phyloP scores from a whole-genome alignment of 2,113 vertebrate genomes.

The Hypocryptadius cinnamomeus region DNA sequence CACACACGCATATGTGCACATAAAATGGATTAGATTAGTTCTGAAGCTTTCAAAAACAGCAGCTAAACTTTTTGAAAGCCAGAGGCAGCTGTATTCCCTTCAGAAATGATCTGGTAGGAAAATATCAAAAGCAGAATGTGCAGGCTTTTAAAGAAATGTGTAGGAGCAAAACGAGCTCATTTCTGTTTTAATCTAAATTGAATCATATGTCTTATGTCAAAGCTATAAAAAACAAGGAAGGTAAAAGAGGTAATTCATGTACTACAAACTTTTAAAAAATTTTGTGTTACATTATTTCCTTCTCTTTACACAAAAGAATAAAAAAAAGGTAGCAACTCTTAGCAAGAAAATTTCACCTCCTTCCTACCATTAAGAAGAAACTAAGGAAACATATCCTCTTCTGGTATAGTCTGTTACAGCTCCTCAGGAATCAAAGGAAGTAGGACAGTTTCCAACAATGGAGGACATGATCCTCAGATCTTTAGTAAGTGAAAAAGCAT shows the following conservation, averaged over 20 bases:
- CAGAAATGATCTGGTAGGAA: slow-evolving; percentile 8
- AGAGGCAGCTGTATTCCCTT: not conserved
- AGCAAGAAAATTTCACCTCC: slow-evolving; percentile 3
- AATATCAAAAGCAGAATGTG: not conserved
- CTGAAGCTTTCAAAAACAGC: not conserved
- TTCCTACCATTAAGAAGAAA: slow-evolving; percentile 20
- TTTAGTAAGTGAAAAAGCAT: slow-evolving; percentile 20
- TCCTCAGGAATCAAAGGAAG: slow-evolving; percentile 8
- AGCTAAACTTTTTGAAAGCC: not conserved
- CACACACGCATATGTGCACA: not conserved
- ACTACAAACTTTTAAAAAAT: not conserved
- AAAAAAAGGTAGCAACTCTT: not conserved
- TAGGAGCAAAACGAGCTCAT: slow-evolving; percentile 33
- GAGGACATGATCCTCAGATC: slow-evolving; percentile 1
- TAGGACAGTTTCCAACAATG: slow-evolving; percentile 10
- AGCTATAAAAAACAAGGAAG: slow-evolving; percentile 31
- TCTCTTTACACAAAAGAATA: not conserved
- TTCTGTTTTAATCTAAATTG: slow-evolving; percentile 42
- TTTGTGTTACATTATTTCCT: not conserved
- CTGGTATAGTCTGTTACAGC: not conserved
- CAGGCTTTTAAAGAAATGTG: slow-evolving; percentile 14
- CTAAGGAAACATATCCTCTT: not conserved
- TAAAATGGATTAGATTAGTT: not conserved
- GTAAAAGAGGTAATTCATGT: slow-evolving; percentile 9
- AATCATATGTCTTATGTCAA: slow-evolving; percentile 46